Evolutionary conservation across 2,888 invertebrate species (phyloP).

Genomic region (Eupithecia inturbata): DNA sequence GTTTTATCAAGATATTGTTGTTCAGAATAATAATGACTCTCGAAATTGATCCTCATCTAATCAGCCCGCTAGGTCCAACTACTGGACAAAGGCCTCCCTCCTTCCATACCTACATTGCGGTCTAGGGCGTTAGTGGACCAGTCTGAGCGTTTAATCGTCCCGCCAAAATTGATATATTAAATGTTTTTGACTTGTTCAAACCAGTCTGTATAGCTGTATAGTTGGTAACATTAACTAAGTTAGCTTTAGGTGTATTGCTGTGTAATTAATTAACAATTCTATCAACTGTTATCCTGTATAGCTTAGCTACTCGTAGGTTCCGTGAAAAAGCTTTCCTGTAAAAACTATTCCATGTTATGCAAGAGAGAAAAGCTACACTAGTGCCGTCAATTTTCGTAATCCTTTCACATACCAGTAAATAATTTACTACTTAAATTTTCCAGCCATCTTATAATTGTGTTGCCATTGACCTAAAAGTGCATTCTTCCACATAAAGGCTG

Average conservation of each 20-base stretch:
- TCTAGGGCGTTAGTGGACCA: background rate
- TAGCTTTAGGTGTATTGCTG: slow-evolving; percentile 58
- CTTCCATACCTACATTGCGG: background rate
- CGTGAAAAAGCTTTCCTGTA: background rate
- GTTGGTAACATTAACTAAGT: slow-evolving; percentile 35
- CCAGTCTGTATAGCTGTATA: slow-evolving; percentile 53
- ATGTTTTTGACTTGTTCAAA: slow-evolving; percentile 56
- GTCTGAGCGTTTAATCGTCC: background rate
- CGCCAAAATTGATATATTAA: background rate
- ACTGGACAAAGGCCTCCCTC: background rate
- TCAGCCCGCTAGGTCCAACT: background rate
- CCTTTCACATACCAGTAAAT: too few relatives aligned
- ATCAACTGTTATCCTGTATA: slow-evolving; percentile 66
- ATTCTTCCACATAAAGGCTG: slow-evolving; percentile 27
- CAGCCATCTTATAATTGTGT: slow-evolving; percentile 10
- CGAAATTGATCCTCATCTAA: background rate
- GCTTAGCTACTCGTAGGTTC: slow-evolving; percentile 42
- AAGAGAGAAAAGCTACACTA: background rate
- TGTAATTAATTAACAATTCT: slow-evolving; percentile 70
- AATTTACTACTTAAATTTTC: background rate
- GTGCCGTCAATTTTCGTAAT: too few relatives aligned
- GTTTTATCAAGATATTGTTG: background rate
- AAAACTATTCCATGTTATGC: background rate
- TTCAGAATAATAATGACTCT: background rate
- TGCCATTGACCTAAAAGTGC: slow-evolving; percentile 24